Percentiles rank a stretch among this genome's conserved stretches.
These are phyloP conservation scores for Leptinotarsa undecemlineata DNA, from an alignment of 1,140 invertebrate genomes.

Conservation along the genomic window DNA sequence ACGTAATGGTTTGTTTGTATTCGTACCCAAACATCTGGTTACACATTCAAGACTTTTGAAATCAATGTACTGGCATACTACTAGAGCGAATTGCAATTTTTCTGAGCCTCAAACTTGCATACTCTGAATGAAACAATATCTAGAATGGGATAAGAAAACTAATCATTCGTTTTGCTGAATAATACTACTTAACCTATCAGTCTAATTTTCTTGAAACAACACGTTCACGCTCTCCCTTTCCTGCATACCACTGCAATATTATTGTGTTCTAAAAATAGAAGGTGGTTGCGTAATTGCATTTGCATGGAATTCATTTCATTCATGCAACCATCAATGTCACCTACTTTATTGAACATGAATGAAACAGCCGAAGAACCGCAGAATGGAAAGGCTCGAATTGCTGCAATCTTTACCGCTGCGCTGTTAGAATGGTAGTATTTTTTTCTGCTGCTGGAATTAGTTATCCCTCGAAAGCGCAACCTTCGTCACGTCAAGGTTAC, in stretches of 20 bases:
- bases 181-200: too few relatives aligned
- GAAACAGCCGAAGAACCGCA: slow-evolving; percentile 19
- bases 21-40: too few relatives aligned
- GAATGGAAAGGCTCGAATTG: slow-evolving; percentile 9
- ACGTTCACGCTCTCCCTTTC: slow-evolving; percentile 15
- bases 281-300: slow-evolving; percentile 30
- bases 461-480: slow-evolving; percentile 22
- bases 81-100: too few relatives aligned
- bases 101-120: too few relatives aligned
- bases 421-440: background rate
- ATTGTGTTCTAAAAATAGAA: slow-evolving; percentile 25
- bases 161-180: too few relatives aligned
- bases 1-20: too few relatives aligned
- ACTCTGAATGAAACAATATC: too few relatives aligned
- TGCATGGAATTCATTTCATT: slow-evolving; percentile 33
- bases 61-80: too few relatives aligned
- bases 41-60: too few relatives aligned
- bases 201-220: too few relatives aligned
- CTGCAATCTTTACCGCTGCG: slow-evolving; percentile 9
- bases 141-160: too few relatives aligned
- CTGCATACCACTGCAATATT: slow-evolving; percentile 10
- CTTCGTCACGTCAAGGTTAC: too few relatives aligned
- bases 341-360: slow-evolving; percentile 38
- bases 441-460: slow-evolving; percentile 29
- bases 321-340: slow-evolving; percentile 33